These are phyloP conservation scores for Anolis carolinensis DNA, from an alignment of 2,113 vertebrate species.

Conservation along the genomic window DNA sequence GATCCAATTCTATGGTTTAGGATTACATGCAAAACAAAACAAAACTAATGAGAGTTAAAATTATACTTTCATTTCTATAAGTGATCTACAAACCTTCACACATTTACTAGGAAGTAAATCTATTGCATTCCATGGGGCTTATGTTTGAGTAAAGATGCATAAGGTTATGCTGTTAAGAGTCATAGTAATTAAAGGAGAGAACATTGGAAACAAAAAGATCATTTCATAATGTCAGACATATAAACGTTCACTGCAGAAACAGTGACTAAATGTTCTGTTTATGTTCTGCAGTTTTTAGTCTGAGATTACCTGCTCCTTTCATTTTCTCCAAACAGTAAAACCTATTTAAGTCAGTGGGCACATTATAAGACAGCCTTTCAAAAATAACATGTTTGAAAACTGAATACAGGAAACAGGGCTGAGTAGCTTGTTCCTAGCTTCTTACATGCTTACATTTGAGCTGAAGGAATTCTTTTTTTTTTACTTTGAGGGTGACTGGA, in stretches of 20 bases:
- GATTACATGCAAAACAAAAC: not conserved
- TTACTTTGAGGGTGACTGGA: slow-evolving; percentile 53
- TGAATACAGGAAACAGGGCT: slow-evolving; percentile 62
- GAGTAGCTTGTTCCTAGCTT: slow-evolving; percentile 68
- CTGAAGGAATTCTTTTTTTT: slow-evolving; percentile 47
- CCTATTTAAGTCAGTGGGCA: not conserved
- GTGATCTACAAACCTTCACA: not conserved
- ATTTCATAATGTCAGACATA: not conserved
- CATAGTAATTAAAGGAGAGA: not conserved
- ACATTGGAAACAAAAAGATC: not conserved
- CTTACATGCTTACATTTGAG: slow-evolving; percentile 63
- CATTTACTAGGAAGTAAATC: not conserved
- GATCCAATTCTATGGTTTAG: not conserved
- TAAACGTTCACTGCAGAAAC: not conserved
- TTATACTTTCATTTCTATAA: not conserved
- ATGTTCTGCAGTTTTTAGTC: slow-evolving; percentile 13
- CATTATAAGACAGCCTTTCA: slow-evolving; percentile 44
- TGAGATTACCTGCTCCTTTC: not conserved
- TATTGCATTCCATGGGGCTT: not conserved
- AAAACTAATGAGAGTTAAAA: not conserved
- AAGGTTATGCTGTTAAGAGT: not conserved
- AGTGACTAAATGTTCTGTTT: not conserved
- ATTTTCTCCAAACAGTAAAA: slow-evolving; percentile 18
- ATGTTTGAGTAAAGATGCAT: not conserved
- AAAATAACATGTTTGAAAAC: slow-evolving; percentile 66